Base-by-base conservation (phyloP, 2,888 invertebrate genomes). In the Cryptus viduatorius region DNA sequence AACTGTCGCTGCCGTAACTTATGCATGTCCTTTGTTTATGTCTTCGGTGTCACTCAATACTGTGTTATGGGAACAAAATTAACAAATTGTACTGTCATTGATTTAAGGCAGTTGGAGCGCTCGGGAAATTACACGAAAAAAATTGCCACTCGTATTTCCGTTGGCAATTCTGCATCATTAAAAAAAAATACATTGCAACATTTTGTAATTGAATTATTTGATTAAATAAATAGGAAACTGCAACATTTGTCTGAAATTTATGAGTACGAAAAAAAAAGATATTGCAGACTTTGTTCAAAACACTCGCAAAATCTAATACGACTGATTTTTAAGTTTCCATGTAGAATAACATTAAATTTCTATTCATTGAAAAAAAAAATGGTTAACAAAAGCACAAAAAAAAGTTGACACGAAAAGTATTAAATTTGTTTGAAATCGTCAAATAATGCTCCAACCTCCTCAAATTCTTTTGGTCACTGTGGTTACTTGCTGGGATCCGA, bases 21-120 rank as follows among this genome's bases (percentile, higher is more conserved):
- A 56, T 79, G 85, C 85, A 82, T 82, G 82, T 82, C 50, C 12
- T 64, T 44, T 59, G 83, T 65, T 37, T 76, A 53, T 46, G 76
- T 82, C 72, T 79, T 77, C 42, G 82, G 79, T 76, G 75, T 76
- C 65, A 37, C 46, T 50, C 42, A 59, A 46, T 68, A 73, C 50
- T 78, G n/a, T 73, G 46, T 46, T n/a, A 64, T 82, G 79, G 72
- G 79, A 68, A 46, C 64, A 71, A 65, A 12, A 72, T 79, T 82
- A 82, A 85, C 79, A 53, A 46, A 19, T 61, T 69, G 50, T 42
- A 64, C 16, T 46, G 50, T 31, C 19, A 77, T 29, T 4, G 64
- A 75, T 76, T 85, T 61, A 65, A 76, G 76, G 72, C 14, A n/a
- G 64, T 71, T 76, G 84, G 44, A 71, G 65, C 75, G 12, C 61